Base-by-base conservation (phyloP, 2,113 vertebrate genomes). In the Falcunculus frontatus region DNA sequence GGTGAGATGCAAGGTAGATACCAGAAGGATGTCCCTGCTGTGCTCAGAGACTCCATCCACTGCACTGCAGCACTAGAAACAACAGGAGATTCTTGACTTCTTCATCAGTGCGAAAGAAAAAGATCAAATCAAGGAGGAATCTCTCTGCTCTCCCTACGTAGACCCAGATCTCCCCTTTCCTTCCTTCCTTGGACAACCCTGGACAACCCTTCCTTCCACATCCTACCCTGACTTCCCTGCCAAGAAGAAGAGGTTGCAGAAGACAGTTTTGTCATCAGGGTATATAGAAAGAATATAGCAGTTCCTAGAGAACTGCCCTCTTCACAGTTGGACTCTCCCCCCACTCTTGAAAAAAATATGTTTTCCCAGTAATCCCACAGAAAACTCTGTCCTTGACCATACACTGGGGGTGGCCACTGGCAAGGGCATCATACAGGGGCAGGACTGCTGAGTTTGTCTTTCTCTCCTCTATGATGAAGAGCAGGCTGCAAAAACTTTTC, bases 371-470 rank as follows among this genome's bases (percentile, higher is more conserved):
- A 42, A 79, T 70, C 25, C n/a, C 30, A 56, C 19, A 60, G 59
- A 88, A 94, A 74, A 47, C 10, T 47, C 23, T 46, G 25, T 59
- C 44, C 32, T 56, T 56, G 26, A 49, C 13, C 23, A 33, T 46
- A 27, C 14, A 50, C 1, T 18, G 53, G 4, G 16, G 9, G 12
- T n/a, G 50, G 69, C 18, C 0, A 0, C 41, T 56, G 32, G 30
- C 70, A 78, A 74, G 21, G 53, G 9, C 17, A 39, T 16, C 5
- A 0, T 52, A 62, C 7, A 56, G 25, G 16, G 22, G 17, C n/a
- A 62, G 41, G 37, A 69, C 35, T 55, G 16, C 8, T 84, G 59
- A 33, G 59, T 56, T 78, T 74, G 35, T 39, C 50, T 60, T 9
- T 68, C 16, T 85, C 32, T 53, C 13, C 35, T 41, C 53, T 33